Conservation (phyloP, 2,888 invertebrate genomes). For the Callyntrura guangdongensis region DNA sequence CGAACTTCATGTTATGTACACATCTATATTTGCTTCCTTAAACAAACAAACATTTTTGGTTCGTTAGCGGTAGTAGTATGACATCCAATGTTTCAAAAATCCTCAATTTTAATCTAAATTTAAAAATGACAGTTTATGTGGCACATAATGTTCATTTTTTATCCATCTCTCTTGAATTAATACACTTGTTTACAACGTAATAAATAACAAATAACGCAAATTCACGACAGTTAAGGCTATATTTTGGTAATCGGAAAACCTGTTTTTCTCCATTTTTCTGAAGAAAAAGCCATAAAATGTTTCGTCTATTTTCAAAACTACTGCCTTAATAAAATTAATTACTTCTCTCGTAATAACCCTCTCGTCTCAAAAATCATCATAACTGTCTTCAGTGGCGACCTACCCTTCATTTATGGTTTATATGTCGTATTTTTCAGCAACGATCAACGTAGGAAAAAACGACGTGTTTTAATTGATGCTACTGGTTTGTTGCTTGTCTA, state of each 20-base stretch:
- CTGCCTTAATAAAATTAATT: slow-evolving; percentile 68
- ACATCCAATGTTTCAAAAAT: too few relatives aligned
- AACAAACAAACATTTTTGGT: too few relatives aligned
- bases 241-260: background rate
- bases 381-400: slow-evolving; percentile 64
- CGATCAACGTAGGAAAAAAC: slow-evolving; percentile 48
- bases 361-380: slow-evolving; percentile 61
- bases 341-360: background rate
- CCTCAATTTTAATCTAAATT: too few relatives aligned
- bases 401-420: slow-evolving; percentile 55
- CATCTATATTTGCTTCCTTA: background rate
- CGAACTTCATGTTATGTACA: too few relatives aligned
- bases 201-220: slow-evolving; percentile 7
- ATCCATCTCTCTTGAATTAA: too few relatives aligned
- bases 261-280: background rate
- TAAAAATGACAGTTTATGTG: too few relatives aligned
- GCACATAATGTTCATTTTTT: too few relatives aligned
- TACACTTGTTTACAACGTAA: background rate
- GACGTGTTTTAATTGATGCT: slow-evolving; percentile 71
- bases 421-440: slow-evolving; percentile 14
- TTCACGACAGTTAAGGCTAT: background rate
- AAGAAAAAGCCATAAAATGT: slow-evolving; percentile 55
- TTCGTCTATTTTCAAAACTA: background rate
- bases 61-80: too few relatives aligned
- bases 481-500: slow-evolving; percentile 65